phyloP scores from a whole-genome alignment of 37 sponge, comb jelly and placozoan species.

The Trichoplax adhaerens region DNA sequence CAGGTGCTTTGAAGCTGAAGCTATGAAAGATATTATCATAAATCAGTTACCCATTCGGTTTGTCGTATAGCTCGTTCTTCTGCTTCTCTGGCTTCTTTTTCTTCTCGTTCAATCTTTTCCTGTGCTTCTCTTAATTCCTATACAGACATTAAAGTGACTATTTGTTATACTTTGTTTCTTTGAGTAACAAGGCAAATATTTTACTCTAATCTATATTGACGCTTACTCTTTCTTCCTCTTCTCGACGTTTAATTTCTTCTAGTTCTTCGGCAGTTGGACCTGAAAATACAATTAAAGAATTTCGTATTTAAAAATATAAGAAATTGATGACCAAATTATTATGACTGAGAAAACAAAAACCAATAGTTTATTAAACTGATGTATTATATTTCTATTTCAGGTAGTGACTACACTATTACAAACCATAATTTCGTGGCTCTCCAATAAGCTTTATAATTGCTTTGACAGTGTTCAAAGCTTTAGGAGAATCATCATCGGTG shows the following conservation, averaged over 20 bases:
- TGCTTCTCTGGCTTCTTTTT: constrained; percentile 42
- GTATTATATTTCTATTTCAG: too few relatives aligned
- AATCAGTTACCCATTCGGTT: constrained; percentile 55
- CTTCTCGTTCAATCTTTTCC: constrained; percentile 35
- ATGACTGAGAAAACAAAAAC: neutral
- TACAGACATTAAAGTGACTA: too few relatives aligned
- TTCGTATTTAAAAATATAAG: neutral
- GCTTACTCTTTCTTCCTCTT: constrained; percentile 22
- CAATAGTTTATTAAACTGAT: too few relatives aligned
- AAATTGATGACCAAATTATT: neutral
- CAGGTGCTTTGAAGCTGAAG: neutral
- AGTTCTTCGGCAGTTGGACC: constrained; percentile 65
- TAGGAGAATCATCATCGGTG: constrained; percentile 1
- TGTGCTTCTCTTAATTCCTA: neutral
- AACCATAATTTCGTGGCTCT: constrained; percentile 79
- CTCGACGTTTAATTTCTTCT: constrained; percentile 32
- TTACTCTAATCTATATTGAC: constrained; percentile 15
- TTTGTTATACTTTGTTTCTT: too few relatives aligned
- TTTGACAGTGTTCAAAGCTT: constrained; percentile 24
- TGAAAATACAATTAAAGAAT: neutral
- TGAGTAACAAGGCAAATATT: neutral
- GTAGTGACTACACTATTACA: neutral
- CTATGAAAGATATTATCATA: neutral
- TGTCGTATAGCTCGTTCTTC: constrained; percentile 36
- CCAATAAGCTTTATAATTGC: constrained; percentile 41